Evolutionary conservation across 2,797 vertebrate genomes (phyloP), one percentile per base, ranked within the genome.

Genomic region (Crocodylus rhombifer): DNA sequence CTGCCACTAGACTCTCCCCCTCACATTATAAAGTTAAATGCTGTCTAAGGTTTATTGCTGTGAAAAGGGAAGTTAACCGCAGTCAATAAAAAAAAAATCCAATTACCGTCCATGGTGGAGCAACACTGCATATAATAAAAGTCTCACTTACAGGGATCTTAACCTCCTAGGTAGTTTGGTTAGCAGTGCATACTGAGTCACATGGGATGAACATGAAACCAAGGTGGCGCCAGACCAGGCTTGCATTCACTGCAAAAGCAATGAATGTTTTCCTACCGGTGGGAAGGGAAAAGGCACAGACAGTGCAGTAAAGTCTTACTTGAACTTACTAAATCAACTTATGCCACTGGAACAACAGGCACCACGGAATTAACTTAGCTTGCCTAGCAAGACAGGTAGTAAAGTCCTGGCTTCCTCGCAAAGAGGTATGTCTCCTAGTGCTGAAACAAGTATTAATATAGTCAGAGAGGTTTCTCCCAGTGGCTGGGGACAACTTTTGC

Each of bases 41-140:
- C 84, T 75, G 81, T 42, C 89, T 85, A 95, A 96, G 96, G 97
- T 96, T 97, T 97, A 97, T 88, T 95, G 91, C 93, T 84, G 86
- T 33, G 74, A 86, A 91, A 96, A 94, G 82, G 85, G 96, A 95
- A 97, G 92, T 95, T 95, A 98, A 97, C 96, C 95, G 95, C 94
- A 96, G 97, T 95, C 97, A 97, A 95, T 96, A 90, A 94, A 83
- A 95, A 94, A 97, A 95, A 97, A 97, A 97, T 95, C 92, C 89
- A 97, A 82, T 97, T 94, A 95, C 92, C 89, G 97, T 93, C 97
- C 81, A 94, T 87, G 94, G 96, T 65, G 91, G 86, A 94, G 92
- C 77, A 96, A 81, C 93, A 60, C 2, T 76, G 84, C 2, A n/a
- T 91, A 69, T 91, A 95, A 96, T 94, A 94, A 87, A 92, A 94